These are phyloP conservation scores for Cotesia chilonis DNA, from an alignment of 1,140 invertebrate genomes.

Conservation along the genomic window DNA sequence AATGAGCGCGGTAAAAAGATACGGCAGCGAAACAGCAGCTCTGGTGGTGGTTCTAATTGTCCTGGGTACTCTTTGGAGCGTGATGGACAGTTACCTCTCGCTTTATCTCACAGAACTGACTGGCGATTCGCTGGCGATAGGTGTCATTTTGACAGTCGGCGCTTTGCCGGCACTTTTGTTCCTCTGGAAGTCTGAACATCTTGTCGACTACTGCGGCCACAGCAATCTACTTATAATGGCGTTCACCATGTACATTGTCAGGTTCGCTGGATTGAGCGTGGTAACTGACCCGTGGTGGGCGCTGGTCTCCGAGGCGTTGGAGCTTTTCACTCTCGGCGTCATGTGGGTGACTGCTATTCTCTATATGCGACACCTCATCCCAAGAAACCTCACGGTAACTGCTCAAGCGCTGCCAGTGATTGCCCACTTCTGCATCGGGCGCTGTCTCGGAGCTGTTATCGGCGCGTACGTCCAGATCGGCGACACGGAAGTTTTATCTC, in stretches of 20 bases:
- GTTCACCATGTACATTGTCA: constrained; percentile 80
- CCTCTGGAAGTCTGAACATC: constrained; percentile 79
- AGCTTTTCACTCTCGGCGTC: constrained; percentile 82
- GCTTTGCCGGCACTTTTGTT: constrained; percentile 75
- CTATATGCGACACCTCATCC: constrained; percentile 82
- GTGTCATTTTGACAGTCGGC: constrained; percentile 73
- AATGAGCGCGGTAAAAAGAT: constrained; percentile 77
- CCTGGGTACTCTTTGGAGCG: constrained; percentile 80
- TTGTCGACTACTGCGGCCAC: constrained; percentile 86
- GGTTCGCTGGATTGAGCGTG: constrained; percentile 71
- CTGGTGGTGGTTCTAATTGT: constrained; percentile 75
- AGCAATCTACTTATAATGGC: constrained; percentile 84
- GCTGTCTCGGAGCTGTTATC: constrained; percentile 72
- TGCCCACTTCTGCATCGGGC: constrained; percentile 82
- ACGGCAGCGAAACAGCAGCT: constrained; percentile 75
- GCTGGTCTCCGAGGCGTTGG: constrained; percentile 76
- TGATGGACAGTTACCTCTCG: constrained; percentile 78
- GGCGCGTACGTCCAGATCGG: constrained; percentile 66
- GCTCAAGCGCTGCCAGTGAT: constrained; percentile 84
- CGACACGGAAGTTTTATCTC: constrained; percentile 51
- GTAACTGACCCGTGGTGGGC: constrained; percentile 72
- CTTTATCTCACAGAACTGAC: constrained; percentile 72
- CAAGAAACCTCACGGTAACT: constrained; percentile 80
- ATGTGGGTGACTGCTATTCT: constrained; percentile 85
- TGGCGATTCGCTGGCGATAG: constrained; percentile 70